A percentile compares a stretch with the other conserved stretches of the same genome.
phyloP scores from a whole-genome alignment of 2,797 vertebrate genomes.

The Poecile montanus region DNA sequence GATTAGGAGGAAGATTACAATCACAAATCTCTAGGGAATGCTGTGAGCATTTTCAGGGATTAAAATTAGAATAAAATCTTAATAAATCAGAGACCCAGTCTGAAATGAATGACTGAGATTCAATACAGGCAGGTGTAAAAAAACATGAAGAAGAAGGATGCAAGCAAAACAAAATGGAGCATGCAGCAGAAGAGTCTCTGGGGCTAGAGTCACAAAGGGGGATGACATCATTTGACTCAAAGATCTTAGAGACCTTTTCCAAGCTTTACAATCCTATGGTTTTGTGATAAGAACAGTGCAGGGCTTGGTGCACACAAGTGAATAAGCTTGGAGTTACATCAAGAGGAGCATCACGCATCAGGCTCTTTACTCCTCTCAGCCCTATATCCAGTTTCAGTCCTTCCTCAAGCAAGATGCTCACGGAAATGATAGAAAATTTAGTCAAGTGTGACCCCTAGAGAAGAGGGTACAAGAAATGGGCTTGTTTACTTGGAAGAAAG shows the following conservation, averaged over 20 bases:
- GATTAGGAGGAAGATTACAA: conserved; percentile 51
- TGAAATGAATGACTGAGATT: conserved; percentile 5
- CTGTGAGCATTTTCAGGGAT: conserved; percentile 6
- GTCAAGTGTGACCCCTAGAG: background rate
- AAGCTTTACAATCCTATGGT: background rate
- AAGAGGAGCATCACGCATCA: background rate
- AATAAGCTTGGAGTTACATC: background rate
- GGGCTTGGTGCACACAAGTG: background rate
- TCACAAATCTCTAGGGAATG: conserved; percentile 51
- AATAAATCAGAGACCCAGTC: conserved; percentile 23
- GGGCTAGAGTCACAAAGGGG: background rate
- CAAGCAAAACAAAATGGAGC: background rate
- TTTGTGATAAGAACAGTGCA: background rate
- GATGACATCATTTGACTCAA: background rate
- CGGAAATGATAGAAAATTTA: background rate
- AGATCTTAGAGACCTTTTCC: background rate
- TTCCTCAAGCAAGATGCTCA: background rate
- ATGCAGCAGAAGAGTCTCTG: background rate
- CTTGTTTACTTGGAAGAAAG: background rate
- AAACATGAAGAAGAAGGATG: background rate
- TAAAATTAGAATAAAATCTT: conserved; percentile 53
- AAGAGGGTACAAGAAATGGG: background rate
- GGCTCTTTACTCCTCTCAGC: background rate
- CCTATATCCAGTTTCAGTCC: background rate
- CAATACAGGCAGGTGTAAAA: background rate